phyloP scores from a whole-genome alignment of 2,888 invertebrate genomes.

The Clepsis dumicolana region DNA sequence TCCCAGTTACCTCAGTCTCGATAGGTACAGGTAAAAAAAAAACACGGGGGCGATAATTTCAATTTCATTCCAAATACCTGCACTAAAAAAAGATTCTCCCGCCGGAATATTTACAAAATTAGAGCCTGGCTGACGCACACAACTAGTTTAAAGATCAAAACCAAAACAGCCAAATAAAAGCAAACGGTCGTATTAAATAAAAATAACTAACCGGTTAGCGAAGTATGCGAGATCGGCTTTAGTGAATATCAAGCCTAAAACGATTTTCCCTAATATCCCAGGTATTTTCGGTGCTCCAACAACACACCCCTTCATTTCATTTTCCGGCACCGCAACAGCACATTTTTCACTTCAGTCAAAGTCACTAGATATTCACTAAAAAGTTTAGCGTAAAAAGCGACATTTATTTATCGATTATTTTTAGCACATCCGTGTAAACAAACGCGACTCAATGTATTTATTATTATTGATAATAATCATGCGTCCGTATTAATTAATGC shows the following conservation, averaged over 20 bases:
- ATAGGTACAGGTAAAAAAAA: too few relatives aligned
- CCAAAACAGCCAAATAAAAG: slow-evolving; percentile 21
- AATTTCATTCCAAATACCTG: too few relatives aligned
- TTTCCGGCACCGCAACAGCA: slow-evolving; percentile 41
- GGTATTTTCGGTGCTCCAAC: slow-evolving; percentile 66
- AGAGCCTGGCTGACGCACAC: neutral
- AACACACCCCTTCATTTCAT: slow-evolving; percentile 78
- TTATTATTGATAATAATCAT: slow-evolving; percentile 20
- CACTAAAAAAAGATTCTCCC: too few relatives aligned
- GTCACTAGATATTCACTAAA: slow-evolving; percentile 16
- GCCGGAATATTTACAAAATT: neutral
- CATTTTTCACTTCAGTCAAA: slow-evolving; percentile 27
- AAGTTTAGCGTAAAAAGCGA: neutral
- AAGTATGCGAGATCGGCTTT: slow-evolving; percentile 87
- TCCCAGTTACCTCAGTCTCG: too few relatives aligned
- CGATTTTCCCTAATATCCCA: slow-evolving; percentile 82
- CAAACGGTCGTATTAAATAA: slow-evolving; percentile 6
- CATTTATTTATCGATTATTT: neutral
- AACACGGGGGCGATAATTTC: too few relatives aligned
- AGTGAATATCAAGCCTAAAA: slow-evolving; percentile 88
- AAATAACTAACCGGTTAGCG: slow-evolving; percentile 86
- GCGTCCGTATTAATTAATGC: slow-evolving; percentile 17
- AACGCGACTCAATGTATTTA: neutral
- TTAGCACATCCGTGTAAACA: neutral
- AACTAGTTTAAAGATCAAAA: slow-evolving; percentile 2